A percentile compares a stretch with the other conserved stretches of the same genome.
These are phyloP conservation scores for Phengaris arion DNA, from an alignment of 2,888 invertebrate species.

Conservation along the genomic window DNA sequence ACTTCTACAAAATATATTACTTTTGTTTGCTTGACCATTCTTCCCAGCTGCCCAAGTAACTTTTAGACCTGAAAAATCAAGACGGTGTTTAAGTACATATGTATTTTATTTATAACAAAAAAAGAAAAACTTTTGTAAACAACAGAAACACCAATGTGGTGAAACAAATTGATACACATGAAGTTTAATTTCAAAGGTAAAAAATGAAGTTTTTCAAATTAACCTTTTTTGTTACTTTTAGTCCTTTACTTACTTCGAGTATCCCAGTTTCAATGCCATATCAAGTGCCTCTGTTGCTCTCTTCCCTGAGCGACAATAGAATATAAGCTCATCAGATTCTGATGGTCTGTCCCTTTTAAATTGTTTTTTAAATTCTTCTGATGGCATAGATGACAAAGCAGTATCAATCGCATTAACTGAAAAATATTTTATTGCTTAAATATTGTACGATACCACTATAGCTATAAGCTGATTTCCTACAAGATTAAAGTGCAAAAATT, in stretches of 20 bases:
- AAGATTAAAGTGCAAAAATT: conserved; percentile 50
- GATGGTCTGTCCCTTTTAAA: conserved; percentile 62
- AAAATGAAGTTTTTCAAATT: too few relatives aligned
- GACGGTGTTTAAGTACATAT: background rate
- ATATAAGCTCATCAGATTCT: conserved; percentile 63
- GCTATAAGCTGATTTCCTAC: background rate
- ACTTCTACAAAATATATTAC: conserved; percentile 35
- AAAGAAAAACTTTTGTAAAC: too few relatives aligned
- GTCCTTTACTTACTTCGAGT: conserved; percentile 56
- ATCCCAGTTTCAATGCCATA: conserved; percentile 68
- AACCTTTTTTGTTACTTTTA: background rate
- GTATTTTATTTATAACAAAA: too few relatives aligned
- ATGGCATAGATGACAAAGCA: conserved; percentile 58
- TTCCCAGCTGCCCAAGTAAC: conserved; percentile 80
- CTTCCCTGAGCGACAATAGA: conserved; percentile 68
- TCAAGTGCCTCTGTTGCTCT: conserved; percentile 63
- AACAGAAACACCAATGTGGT: too few relatives aligned
- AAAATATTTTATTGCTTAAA: conserved; percentile 8
- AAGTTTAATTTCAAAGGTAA: too few relatives aligned
- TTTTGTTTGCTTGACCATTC: conserved; percentile 74
- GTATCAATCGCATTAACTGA: conserved; percentile 60
- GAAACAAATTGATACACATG: too few relatives aligned
- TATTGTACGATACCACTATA: too few relatives aligned
- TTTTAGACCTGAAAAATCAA: conserved; percentile 71
- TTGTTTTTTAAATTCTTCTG: conserved; percentile 61